A percentile compares a stretch with the other conserved stretches of the same genome.
Conservation (phyloP, 2,797 vertebrate genomes). For the Pelochelys cantorii region DNA sequence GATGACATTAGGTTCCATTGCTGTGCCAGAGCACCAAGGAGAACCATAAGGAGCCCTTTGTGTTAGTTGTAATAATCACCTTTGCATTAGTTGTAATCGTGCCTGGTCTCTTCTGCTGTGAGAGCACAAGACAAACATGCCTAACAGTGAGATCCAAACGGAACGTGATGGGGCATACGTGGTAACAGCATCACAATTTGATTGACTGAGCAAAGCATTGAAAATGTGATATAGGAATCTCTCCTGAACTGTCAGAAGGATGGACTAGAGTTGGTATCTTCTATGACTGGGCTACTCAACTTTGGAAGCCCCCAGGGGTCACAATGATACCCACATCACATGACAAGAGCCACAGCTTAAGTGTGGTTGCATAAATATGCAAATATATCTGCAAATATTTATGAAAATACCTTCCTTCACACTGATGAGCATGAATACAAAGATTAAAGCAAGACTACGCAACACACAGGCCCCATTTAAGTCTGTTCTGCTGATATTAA, state of each 20-base stretch:
- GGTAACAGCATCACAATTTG: constrained; percentile 42
- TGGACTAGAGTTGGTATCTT: constrained; percentile 61
- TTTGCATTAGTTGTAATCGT: background rate
- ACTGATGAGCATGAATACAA: too few species aligned
- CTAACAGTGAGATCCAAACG: background rate
- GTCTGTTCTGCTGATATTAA: too few species aligned
- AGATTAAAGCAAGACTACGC: too few species aligned
- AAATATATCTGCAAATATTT: too few species aligned
- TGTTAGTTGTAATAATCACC: background rate
- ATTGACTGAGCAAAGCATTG: constrained; percentile 74
- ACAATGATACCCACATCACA: too few species aligned
- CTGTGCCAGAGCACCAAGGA: background rate
- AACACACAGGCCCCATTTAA: too few species aligned
- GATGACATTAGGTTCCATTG: background rate
- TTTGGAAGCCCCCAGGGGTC: background rate
- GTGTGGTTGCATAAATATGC: too few species aligned
- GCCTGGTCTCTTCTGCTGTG: background rate
- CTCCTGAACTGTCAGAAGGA: constrained; percentile 59
- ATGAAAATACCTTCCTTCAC: too few species aligned
- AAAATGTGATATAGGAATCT: constrained; percentile 35
- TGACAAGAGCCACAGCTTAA: too few species aligned
- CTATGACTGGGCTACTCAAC: constrained; percentile 42
- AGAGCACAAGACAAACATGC: background rate
- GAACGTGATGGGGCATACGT: background rate
- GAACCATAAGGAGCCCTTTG: background rate